A percentile compares a stretch with the other conserved stretches of the same genome.
Evolutionary conservation across 2,797 vertebrate genomes (phyloP).

Genomic region (Coilia nasus): DNA sequence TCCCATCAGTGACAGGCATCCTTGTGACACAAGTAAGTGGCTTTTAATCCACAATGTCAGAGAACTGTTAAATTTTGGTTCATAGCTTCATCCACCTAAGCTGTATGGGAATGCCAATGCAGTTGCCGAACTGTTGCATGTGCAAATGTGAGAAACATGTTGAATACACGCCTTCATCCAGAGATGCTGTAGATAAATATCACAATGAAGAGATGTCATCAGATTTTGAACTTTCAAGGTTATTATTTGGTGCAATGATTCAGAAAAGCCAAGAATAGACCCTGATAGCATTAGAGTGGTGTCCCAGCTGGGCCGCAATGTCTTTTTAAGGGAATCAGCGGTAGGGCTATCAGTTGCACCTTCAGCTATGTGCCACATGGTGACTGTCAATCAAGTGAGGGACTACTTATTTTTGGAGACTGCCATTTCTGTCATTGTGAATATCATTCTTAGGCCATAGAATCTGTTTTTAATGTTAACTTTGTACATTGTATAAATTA

Average conservation of each 20-base stretch:
- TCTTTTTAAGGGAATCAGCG: constrained; percentile 99
- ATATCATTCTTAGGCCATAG: constrained; percentile 44
- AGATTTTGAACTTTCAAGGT: constrained; percentile 68
- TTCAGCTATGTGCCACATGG: constrained; percentile 90
- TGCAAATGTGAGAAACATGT: constrained; percentile 10
- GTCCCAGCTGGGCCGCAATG: constrained; percentile 81
- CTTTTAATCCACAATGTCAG: constrained; percentile 51
- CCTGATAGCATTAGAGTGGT: constrained; percentile 85
- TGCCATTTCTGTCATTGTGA: constrained; percentile 69
- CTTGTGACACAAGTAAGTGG: constrained; percentile 90
- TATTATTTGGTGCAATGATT: constrained; percentile 74
- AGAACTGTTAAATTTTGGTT: constrained; percentile 21
- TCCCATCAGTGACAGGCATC: constrained; percentile 86
- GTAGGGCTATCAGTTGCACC: constrained; percentile 83
- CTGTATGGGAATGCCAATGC: constrained; percentile 23
- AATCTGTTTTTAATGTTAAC: constrained; percentile 29
- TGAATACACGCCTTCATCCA: neutral
- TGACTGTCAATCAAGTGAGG: constrained; percentile 82
- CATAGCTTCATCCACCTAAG: constrained; percentile 8
- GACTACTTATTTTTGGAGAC: constrained; percentile 85
- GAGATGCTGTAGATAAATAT: constrained; percentile 35
- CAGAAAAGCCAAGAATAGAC: constrained; percentile 87
- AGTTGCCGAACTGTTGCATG: constrained; percentile 27
- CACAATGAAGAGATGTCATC: neutral
- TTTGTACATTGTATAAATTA: neutral